Evolutionary conservation across 2,888 invertebrate species (phyloP).

Genomic region (Archaeoteleia sp.): DNA sequence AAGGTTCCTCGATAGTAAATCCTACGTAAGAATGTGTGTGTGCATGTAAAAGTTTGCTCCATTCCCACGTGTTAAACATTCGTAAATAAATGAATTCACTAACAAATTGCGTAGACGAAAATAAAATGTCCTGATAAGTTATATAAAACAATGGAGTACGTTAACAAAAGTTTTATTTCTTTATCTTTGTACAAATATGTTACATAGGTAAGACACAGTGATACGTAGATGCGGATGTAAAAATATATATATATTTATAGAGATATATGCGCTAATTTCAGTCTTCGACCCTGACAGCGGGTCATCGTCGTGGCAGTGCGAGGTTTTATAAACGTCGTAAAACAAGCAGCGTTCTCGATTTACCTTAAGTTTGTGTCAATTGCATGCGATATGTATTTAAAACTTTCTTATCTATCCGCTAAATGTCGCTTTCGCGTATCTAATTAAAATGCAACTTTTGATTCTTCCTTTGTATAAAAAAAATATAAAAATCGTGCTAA

Average conservation of each 20-base stretch:
- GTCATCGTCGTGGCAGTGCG: constrained; percentile 59
- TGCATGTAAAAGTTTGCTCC: too few relatives aligned
- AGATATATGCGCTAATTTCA: constrained; percentile 64
- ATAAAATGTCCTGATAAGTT: too few relatives aligned
- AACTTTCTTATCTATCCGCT: constrained; percentile 15
- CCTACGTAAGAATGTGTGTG: too few relatives aligned
- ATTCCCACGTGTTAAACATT: too few relatives aligned
- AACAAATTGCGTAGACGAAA: too few relatives aligned
- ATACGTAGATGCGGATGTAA: constrained; percentile 61
- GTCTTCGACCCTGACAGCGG: constrained; percentile 66
- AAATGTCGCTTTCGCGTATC: too few relatives aligned
- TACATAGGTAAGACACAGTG: constrained; percentile 64
- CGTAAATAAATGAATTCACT: too few relatives aligned
- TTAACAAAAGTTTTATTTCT: constrained; percentile 67
- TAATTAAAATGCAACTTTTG: too few relatives aligned
- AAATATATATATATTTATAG: constrained; percentile 45
- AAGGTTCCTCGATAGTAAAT: too few relatives aligned
- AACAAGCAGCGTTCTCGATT: constrained; percentile 11
- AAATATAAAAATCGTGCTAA: too few relatives aligned
- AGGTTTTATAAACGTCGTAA: constrained; percentile 55
- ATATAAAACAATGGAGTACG: constrained; percentile 34
- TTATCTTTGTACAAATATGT: constrained; percentile 69
- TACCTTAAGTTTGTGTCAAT: constrained; percentile 23
- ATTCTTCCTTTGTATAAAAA: too few relatives aligned
- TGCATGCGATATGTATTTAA: constrained; percentile 20